Evolutionary conservation across 2,113 vertebrate genomes (phyloP), one percentile per base, ranked within the genome.

Genomic region (Myotis davidii): DNA sequence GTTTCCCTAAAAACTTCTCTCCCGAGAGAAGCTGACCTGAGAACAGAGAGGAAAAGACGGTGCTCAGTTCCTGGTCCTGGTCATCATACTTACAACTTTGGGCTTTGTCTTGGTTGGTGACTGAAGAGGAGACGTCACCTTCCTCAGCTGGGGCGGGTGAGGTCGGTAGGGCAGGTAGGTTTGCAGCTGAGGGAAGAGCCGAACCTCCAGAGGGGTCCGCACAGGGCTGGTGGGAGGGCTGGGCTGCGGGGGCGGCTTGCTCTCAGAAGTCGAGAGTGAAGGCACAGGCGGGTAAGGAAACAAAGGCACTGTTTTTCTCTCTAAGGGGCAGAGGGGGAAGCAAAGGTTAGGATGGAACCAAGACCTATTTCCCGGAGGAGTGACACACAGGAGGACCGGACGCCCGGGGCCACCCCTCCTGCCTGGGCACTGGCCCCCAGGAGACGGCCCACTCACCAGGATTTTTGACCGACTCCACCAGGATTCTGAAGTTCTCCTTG

Each of bases 301-400:
- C 67, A 97, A 99, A 99, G 99, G 99, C 99, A 99, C 99, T 97
- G 98, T 99, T 99, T 99, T 99, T 98, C 99, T 99, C 98, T 99
- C 99, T 99, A 97, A 86, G 85, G 85, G 8, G 94, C 1, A 67
- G 42, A 96, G 0, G 96, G 0, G 54, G 17, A 93, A 45, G 88
- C 2, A 6, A 17, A 65, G 85, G 61, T 20, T 0, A 20, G 50
- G 8, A 45, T 85, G n/a, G 45, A 73, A 56, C 72, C 29, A 85
- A 85, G 87, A 61, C 8, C 13, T 14, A n/a, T 21, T 76, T 88
- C 23, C 50, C 0, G 0, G 50, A 37, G 42, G n/a, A 14, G 16
- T 6, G 20, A 74, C 17, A 69, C 0, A 10, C 67, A 85, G 0
- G 4, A 45, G 86, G 52, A 59, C 29, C 42, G 0, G 0, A 9